phyloP scores from a whole-genome alignment of 2,113 vertebrate genomes.

The Otus sunia region DNA sequence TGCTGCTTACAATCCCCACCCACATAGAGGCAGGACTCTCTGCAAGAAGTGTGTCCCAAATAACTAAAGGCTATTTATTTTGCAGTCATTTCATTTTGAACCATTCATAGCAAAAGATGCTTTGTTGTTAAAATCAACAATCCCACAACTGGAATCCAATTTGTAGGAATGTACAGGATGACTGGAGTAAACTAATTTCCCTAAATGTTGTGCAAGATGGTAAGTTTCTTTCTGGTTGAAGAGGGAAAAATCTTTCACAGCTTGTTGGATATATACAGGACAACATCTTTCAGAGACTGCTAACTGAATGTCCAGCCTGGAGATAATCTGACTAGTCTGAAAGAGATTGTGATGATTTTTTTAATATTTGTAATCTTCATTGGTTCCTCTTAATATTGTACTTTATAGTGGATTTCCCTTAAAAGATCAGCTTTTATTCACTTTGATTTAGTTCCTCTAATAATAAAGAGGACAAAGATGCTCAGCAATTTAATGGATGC shows the following conservation, averaged over 20 bases:
- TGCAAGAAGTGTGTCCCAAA: not conserved
- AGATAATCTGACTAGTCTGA: not conserved
- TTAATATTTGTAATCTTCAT: not conserved
- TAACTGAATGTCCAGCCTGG: not conserved
- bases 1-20: not conserved
- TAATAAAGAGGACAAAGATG: not conserved
- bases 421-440: not conserved
- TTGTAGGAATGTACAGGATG: not conserved
- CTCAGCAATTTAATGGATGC: not conserved
- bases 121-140: not conserved
- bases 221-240: not conserved
- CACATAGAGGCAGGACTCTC: not conserved
- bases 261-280: not conserved
- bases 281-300: not conserved
- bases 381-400: not conserved
- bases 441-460: not conserved
- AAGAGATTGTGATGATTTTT: not conserved
- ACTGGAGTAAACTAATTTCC: not conserved
- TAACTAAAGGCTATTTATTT: not conserved
- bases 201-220: not conserved
- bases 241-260: not conserved
- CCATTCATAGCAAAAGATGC: not conserved
- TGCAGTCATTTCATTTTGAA: not conserved
- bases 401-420: not conserved
- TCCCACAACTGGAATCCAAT: not conserved